phyloP scores from a whole-genome alignment of 1,140 invertebrate genomes.

The Anthonomus grandis region DNA sequence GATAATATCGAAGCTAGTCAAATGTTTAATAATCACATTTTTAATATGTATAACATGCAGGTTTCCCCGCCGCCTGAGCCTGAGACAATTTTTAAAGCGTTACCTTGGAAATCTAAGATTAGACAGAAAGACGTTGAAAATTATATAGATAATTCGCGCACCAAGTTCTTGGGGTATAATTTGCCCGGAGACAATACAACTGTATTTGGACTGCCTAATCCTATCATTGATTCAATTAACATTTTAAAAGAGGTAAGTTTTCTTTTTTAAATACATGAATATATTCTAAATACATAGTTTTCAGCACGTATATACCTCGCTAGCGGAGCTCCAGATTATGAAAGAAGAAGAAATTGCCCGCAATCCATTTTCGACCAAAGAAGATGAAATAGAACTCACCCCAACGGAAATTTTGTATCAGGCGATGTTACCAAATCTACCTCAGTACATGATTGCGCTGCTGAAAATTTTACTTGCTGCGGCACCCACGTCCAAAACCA shows the following conservation, averaged over 20 bases:
- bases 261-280: not conserved
- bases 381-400: conserved; percentile 65
- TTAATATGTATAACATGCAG: conserved; percentile 52
- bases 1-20: conserved; percentile 49
- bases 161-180: conserved; percentile 91
- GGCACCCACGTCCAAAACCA: conserved; percentile 95
- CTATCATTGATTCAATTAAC: conserved; percentile 92
- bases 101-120: conserved; percentile 97
- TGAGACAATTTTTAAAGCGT: conserved; percentile 31
- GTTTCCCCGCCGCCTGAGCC: conserved; percentile 19
- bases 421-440: conserved; percentile 87
- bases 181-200: conserved; percentile 81
- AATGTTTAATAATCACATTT: conserved; percentile 34
- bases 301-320: conserved; percentile 75
- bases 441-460: conserved; percentile 95
- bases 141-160: conserved; percentile 86
- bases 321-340: conserved; percentile 79
- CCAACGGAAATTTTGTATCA: conserved; percentile 87
- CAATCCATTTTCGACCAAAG: conserved; percentile 64
- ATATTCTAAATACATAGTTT: not conserved
- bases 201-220: conserved; percentile 85
- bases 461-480: conserved; percentile 96
- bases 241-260: conserved; percentile 71
- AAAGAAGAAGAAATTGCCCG: conserved; percentile 78
- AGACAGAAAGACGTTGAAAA: conserved; percentile 86